These are phyloP conservation scores for Zhuqinia jingwanae DNA, from an alignment of 2,888 invertebrate species.

Conservation along the genomic window DNA sequence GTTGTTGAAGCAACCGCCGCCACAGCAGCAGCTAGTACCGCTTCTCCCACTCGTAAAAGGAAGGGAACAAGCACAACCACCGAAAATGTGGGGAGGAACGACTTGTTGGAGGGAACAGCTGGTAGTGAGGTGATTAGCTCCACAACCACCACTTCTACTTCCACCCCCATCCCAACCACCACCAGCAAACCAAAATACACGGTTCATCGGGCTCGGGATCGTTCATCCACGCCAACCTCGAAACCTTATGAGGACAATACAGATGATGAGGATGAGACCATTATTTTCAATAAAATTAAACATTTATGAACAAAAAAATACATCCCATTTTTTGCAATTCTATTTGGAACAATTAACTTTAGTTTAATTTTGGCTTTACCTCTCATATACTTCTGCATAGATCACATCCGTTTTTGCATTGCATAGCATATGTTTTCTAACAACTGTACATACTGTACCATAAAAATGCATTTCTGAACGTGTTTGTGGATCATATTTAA, in stretches of 20 bases:
- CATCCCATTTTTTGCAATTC: too few relatives aligned
- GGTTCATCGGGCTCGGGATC: background rate
- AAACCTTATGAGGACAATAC: background rate
- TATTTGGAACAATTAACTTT: too few relatives aligned
- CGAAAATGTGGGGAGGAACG: background rate
- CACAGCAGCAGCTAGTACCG: background rate
- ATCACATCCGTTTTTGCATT: too few relatives aligned
- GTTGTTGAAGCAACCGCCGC: background rate
- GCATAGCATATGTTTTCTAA: too few relatives aligned
- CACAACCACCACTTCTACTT: background rate
- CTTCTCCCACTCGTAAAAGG: background rate
- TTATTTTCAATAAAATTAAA: background rate
- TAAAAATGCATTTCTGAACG: too few relatives aligned
- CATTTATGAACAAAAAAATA: background rate
- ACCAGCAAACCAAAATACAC: background rate
- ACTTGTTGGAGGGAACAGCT: too few relatives aligned
- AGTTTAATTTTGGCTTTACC: too few relatives aligned
- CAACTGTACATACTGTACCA: too few relatives aligned
- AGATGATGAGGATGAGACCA: constrained; percentile 10
- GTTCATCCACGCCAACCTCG: background rate
- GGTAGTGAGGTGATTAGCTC: too few relatives aligned
- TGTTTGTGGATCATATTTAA: too few relatives aligned
- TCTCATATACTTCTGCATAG: too few relatives aligned
- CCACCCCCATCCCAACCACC: background rate
- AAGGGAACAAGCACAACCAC: background rate